Conservation (phyloP, 2,888 invertebrate species). For the Drosophila koepferae region DNA sequence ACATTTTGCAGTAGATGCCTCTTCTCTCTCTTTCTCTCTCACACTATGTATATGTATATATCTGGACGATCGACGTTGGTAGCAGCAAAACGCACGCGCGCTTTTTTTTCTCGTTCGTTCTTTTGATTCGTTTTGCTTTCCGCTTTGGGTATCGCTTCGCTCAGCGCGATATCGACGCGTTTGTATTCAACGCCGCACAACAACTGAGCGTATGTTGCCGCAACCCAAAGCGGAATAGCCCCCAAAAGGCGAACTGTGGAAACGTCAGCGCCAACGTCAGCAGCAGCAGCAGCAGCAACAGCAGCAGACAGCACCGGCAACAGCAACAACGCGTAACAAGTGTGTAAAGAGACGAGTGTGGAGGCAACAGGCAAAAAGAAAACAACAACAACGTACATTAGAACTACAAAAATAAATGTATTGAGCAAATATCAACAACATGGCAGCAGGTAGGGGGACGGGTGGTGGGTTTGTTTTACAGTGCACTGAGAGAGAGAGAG, state of each 20-base stretch:
- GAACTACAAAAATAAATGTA: slow-evolving; percentile 71
- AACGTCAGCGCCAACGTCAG: slow-evolving; percentile 51
- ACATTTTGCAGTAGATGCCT: slow-evolving; percentile 46
- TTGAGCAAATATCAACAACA: slow-evolving; percentile 74
- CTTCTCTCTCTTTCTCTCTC: slow-evolving; percentile 3
- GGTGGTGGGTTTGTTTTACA: slow-evolving; percentile 18
- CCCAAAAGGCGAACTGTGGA: slow-evolving; percentile 37
- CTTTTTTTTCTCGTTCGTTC: slow-evolving; percentile 39
- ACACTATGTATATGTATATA: neutral
- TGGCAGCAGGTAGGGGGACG: slow-evolving; percentile 5
- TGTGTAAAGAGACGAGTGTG: slow-evolving; percentile 53
- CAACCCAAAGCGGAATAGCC: slow-evolving; percentile 54
- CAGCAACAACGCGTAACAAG: slow-evolving; percentile 64
- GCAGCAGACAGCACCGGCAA: slow-evolving; percentile 30
- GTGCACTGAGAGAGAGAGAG: slow-evolving; percentile 33
- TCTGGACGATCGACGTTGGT: slow-evolving; percentile 27
- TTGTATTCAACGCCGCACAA: slow-evolving; percentile 81
- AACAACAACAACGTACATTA: slow-evolving; percentile 31
- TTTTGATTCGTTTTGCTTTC: slow-evolving; percentile 20
- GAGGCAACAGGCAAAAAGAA: slow-evolving; percentile 20
- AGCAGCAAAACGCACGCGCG: slow-evolving; percentile 65
- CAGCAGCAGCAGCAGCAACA: slow-evolving; percentile 44
- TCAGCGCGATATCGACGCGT: slow-evolving; percentile 70
- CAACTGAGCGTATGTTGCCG: slow-evolving; percentile 75
- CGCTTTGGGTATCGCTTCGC: slow-evolving; percentile 31